A percentile compares a stretch with the other conserved stretches of the same genome.
Evolutionary conservation across 2,888 invertebrate species (phyloP).

Genomic region (Acleris laterana): DNA sequence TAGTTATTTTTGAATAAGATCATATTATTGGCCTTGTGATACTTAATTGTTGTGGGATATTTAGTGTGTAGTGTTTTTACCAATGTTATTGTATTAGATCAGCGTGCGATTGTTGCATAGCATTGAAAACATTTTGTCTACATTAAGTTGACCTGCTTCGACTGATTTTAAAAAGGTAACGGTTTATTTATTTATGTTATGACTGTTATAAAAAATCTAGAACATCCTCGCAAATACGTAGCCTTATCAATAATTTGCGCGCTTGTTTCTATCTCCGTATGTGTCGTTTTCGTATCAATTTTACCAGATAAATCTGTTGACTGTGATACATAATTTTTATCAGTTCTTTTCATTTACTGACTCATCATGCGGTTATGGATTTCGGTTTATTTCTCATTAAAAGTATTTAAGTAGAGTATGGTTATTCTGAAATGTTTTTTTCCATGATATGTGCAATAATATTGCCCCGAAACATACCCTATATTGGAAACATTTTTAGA

Average conservation of each 20-base stretch:
- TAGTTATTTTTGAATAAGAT: constrained; percentile 63
- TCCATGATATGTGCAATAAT: neutral
- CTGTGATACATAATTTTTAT: constrained; percentile 20
- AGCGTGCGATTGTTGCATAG: constrained; percentile 59
- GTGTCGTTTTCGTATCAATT: constrained; percentile 15
- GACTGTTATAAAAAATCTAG: constrained; percentile 14
- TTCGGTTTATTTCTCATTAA: neutral
- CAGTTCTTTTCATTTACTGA: constrained; percentile 24
- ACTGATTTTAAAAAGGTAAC: constrained; percentile 80
- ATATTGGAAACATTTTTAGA: too few species aligned
- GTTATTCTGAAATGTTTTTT: neutral
- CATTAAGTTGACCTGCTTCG: constrained; percentile 73
- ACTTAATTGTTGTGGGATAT: constrained; percentile 52
- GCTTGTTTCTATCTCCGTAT: constrained; percentile 2
- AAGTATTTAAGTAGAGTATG: neutral
- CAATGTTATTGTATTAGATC: constrained; percentile 56
- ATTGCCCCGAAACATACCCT: neutral
- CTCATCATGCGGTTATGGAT: constrained; percentile 2
- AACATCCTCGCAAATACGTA: constrained; percentile 5
- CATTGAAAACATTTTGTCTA: constrained; percentile 64
- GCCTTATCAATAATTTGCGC: constrained; percentile 26
- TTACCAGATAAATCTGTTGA: constrained; percentile 27
- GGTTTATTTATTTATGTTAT: constrained; percentile 55
- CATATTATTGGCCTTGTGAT: constrained; percentile 53
- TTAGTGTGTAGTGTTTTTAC: constrained; percentile 63